Evolutionary conservation across 2,888 invertebrate genomes (phyloP), one percentile per base, ranked within the genome.

Genomic region (Cloeon dipterum): DNA sequence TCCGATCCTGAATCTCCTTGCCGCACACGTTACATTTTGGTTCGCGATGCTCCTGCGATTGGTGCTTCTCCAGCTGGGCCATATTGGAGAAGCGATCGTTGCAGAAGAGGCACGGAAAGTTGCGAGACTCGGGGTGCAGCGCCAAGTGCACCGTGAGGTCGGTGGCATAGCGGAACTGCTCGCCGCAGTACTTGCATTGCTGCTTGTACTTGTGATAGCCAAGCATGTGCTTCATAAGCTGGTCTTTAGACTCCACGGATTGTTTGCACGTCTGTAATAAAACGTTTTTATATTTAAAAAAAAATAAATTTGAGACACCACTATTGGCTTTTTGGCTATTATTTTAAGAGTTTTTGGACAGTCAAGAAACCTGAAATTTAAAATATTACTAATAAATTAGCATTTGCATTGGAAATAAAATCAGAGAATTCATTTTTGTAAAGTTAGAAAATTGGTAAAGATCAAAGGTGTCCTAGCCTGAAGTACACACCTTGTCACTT

Each of bases 141-240:
- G 29, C 29, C 29, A 29, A n/a, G 16, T 29, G 29, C 5, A 14
- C 29, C n/a, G 16, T n/a, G 7, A 29, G n/a, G n/a, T 29, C 29
- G n/a, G 7, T 29, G 5, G n/a, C 5, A 29, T 14, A 29, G n/a
- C 16, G n/a, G n/a, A 29, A 29, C 14, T 29, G 29, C 16, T 29
- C 29, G 29, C 29, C 29, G 29, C 29, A 29, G n/a, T 29, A 29
- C 29, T 5, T n/a, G 16, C 29, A 29, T 5, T 29, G 29, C 7
- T 29, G 29, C n/a, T 29, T 29, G 7, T 29, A 29, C 29, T 29
- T 29, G 16, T 29, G 29, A n/a, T 29, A n/a, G 29, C 29, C 29
- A 29, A n/a, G 13, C 29, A 29, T 29, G 14, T 29, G 29, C 16
- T n/a, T 29, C 29, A 29, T 29, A 29, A 29, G 14, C 7, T 7